Evolutionary conservation across 2,113 vertebrate species (phyloP).

Genomic region (Ctenomys sociabilis): DNA sequence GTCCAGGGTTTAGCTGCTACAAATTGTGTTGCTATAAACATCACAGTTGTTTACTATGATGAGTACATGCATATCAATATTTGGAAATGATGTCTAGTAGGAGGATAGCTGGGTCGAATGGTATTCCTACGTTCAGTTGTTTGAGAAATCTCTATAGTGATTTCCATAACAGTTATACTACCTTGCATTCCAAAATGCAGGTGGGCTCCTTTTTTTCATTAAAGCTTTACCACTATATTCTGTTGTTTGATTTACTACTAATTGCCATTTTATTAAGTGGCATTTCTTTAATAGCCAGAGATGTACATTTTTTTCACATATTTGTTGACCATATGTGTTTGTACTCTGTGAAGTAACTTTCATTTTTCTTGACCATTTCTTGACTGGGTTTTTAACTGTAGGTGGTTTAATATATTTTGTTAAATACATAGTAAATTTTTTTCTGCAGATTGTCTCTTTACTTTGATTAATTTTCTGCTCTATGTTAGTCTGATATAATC

Average conservation of each 20-base stretch:
- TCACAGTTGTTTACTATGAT: too few species aligned
- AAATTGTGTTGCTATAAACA: neutral
- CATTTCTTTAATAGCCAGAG: neutral
- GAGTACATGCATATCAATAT: too few species aligned
- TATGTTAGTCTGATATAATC: neutral
- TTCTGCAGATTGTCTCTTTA: neutral
- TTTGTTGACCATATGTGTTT: neutral
- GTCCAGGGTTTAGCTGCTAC: neutral
- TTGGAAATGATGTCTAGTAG: neutral
- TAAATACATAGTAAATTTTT: neutral
- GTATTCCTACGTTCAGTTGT: neutral
- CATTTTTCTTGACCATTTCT: neutral
- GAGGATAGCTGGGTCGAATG: neutral
- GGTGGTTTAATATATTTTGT: neutral
- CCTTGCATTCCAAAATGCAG: neutral
- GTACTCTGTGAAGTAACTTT: neutral
- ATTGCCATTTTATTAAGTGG: neutral
- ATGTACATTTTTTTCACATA: neutral
- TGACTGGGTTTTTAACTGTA: neutral
- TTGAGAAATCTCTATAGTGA: neutral
- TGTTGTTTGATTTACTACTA: neutral
- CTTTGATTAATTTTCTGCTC: neutral
- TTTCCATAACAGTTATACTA: neutral
- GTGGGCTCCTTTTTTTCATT: neutral
- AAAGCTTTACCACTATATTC: neutral